Conservation (phyloP, 2,888 invertebrate genomes). For the Melangyna quadrimaculata region DNA sequence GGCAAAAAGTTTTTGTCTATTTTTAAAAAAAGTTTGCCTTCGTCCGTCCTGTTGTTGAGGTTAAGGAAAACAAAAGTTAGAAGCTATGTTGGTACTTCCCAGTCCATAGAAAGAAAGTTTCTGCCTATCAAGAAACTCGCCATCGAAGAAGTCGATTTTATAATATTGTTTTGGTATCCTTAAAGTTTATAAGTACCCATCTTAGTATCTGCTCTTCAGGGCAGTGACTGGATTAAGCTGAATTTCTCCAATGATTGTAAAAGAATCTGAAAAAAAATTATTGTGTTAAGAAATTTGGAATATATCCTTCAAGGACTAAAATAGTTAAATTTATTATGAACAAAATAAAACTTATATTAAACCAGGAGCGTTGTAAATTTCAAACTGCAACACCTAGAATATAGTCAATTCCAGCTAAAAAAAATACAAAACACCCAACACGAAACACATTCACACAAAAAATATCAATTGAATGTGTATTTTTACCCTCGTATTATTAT, state of each 20-base stretch:
- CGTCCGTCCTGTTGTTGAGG: not conserved
- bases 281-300: not conserved
- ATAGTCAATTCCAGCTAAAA: too few relatives aligned
- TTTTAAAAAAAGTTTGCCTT: slow-evolving; percentile 11
- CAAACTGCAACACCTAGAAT: too few relatives aligned
- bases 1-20: not conserved
- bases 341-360: too few relatives aligned
- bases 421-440: too few relatives aligned
- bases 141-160: not conserved
- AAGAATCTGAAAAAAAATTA: not conserved
- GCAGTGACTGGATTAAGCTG: not conserved
- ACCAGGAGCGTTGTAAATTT: too few relatives aligned
- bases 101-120: not conserved
- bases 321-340: too few relatives aligned
- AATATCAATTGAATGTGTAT: slow-evolving; percentile 1
- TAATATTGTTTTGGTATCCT: not conserved
- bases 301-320: too few relatives aligned
- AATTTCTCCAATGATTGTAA: not conserved
- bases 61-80: slow-evolving; percentile 16
- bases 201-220: not conserved
- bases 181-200: not conserved
- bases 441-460: not conserved
- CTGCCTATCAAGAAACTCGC: not conserved
- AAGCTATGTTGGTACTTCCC: not conserved
- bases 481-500: not conserved